Conservation (phyloP, 2,888 invertebrate species). For the Neria commutata region DNA sequence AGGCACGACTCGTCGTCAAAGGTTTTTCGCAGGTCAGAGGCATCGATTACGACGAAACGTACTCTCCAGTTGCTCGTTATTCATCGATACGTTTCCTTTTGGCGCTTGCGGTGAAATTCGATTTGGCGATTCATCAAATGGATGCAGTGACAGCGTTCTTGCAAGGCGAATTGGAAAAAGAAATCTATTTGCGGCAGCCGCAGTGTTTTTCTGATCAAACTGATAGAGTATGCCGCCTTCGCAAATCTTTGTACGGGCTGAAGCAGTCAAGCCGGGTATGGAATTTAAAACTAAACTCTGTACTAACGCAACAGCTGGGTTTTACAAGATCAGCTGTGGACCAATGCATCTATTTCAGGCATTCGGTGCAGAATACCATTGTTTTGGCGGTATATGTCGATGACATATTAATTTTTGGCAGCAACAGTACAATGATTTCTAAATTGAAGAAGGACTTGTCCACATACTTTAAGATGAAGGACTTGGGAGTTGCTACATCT, state of each 20-base stretch:
- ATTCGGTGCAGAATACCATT: constrained; percentile 7
- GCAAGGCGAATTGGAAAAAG: constrained; percentile 3
- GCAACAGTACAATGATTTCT: neutral
- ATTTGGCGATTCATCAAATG: constrained; percentile 9
- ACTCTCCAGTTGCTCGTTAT: constrained; percentile 12
- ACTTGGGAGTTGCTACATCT: neutral
- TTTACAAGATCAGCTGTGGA: constrained; percentile 1
- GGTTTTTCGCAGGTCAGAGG: constrained; percentile 13
- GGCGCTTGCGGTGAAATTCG: constrained; percentile 1
- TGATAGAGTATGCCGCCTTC: too few species aligned
- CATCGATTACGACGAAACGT: constrained; percentile 6
- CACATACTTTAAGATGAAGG: constrained; percentile 8
- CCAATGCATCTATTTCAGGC: constrained; percentile 1
- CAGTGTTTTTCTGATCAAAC: too few species aligned
- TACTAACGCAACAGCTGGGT: constrained; percentile 1
- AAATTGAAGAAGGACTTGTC: neutral
- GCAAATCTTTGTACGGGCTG: neutral
- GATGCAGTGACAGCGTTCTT: constrained; percentile 8
- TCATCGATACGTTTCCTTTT: constrained; percentile 12
- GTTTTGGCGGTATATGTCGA: constrained; percentile 12
- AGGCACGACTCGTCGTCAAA: constrained; percentile 12
- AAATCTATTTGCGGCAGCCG: constrained; percentile 9
- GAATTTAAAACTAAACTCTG: constrained; percentile 10
- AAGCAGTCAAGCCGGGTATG: constrained; percentile 1
- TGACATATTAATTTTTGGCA: constrained; percentile 1